Evolutionary conservation across 92 coral and sea anemone genomes (phyloP), one percentile per base, ranked within the genome.

Genomic region (Palythoa grandiflora): DNA sequence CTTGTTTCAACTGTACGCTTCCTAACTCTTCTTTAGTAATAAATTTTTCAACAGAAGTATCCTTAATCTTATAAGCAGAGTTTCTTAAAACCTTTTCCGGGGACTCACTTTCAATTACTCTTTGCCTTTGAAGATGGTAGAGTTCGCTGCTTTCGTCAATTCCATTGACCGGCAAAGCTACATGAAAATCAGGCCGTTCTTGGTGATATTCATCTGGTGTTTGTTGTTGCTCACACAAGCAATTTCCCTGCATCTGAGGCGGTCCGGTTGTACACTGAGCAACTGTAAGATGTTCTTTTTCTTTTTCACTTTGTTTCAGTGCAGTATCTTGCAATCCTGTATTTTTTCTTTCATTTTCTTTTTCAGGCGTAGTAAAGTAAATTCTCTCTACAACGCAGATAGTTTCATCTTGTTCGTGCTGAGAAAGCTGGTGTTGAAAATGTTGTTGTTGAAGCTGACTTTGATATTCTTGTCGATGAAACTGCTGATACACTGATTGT

Each of bases 321-420:
- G 44, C 21, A 9, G 40, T 15, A 47, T 15, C 63, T 65, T 38
- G 39, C 37, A 16, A 68, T 4, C 48, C 15, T 14, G 0, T 81
- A 11, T 28, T 68, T 1, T 5, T 28, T 38, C 47, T 35, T 47
- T 81, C 38, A 9, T 74, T 48, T 68, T 81, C 39, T 60, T 48
- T 9, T 79, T 65, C 20, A 17, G 55, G 57, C 17, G 65, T 9
- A 9, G 86, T 63, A 66, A 38, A 81, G 20, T 81, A 81, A 21
- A 81, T 71, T 66, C 86, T 81, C 37, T 81, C 86, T 68, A 81
- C 86, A 44, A 81, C 75, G 37, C 86, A 81, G 86, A 81, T 81
- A 51, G 55, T 65, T 53, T 77, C 14, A 52, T 77, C 68, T 36
- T 53, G 47, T 54, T 75, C 10, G 9, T 14, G 75, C n/a, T 70